phyloP scores from a whole-genome alignment of 2,888 invertebrate species.

The Agrenia bidenticulata region DNA sequence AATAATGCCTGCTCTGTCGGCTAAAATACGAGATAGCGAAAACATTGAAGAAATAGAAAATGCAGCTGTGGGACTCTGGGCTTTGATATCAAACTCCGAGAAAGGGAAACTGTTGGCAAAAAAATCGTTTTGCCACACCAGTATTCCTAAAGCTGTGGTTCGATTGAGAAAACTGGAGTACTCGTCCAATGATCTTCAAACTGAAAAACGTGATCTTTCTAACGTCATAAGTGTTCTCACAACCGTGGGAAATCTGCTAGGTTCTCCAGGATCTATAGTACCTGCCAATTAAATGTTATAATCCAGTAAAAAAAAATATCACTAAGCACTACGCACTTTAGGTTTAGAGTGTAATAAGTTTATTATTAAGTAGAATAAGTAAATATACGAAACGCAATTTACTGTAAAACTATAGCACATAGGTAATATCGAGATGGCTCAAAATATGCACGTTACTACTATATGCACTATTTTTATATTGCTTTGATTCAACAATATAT shows the following conservation, averaged over 20 bases:
- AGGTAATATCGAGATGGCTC: no score
- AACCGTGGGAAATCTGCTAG: constrained; percentile 32
- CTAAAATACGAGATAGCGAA: constrained; percentile 35
- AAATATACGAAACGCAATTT: no score
- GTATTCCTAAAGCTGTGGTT: constrained; percentile 34
- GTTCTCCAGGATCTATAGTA: no score
- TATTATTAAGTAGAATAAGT: no score
- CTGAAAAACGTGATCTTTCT: constrained; percentile 34
- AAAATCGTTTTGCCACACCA: constrained; percentile 35
- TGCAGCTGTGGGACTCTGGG: constrained; percentile 45
- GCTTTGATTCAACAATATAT: no score
- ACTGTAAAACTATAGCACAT: no score
- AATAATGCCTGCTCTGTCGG: constrained; percentile 35
- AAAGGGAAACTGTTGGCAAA: constrained; percentile 48
- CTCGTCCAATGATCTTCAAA: constrained; percentile 34
- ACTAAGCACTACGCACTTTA: no score
- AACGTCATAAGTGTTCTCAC: constrained; percentile 29
- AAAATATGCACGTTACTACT: no score
- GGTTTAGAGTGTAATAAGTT: no score
- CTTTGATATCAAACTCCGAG: constrained; percentile 47
- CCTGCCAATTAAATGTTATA: no score
- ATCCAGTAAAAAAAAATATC: no score
- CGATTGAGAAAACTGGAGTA: constrained; percentile 42
- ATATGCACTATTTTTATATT: no score
- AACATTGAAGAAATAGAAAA: constrained; percentile 43